phyloP scores from a whole-genome alignment of 92 coral and sea anemone genomes.

The Galaxea fascicularis region DNA sequence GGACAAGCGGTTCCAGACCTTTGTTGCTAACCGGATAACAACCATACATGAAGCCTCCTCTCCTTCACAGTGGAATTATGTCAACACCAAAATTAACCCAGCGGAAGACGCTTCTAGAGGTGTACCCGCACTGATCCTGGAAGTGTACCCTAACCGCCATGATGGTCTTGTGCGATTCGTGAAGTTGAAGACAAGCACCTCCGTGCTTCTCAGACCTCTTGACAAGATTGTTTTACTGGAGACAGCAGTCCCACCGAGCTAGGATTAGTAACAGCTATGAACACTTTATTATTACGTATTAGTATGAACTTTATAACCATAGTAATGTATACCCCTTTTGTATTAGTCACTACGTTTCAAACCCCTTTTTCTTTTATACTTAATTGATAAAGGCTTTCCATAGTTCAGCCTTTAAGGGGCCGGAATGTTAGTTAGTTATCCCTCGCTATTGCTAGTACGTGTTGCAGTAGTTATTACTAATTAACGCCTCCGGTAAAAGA shows the following conservation, averaged over 20 bases:
- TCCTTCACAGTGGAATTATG: slow-evolving; percentile 50
- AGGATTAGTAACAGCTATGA: too few species aligned
- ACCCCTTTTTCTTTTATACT: too few species aligned
- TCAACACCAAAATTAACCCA: slow-evolving; percentile 47
- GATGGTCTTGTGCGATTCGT: slow-evolving; percentile 62
- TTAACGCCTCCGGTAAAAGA: too few species aligned
- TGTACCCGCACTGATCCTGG: slow-evolving; percentile 45
- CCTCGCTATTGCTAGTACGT: too few species aligned
- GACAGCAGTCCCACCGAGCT: neutral
- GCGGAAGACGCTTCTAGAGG: slow-evolving; percentile 65
- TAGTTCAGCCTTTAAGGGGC: too few species aligned
- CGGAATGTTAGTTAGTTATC: too few species aligned
- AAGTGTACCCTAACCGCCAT: slow-evolving; percentile 36
- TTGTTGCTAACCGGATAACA: slow-evolving; percentile 44
- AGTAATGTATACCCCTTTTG: too few species aligned
- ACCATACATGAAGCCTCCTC: slow-evolving; percentile 51
- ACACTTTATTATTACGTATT: too few species aligned
- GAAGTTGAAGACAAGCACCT: slow-evolving; percentile 65
- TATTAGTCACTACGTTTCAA: too few species aligned
- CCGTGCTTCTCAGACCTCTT: slow-evolving; percentile 54
- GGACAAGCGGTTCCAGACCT: slow-evolving; percentile 44
- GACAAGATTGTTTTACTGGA: slow-evolving; percentile 63
- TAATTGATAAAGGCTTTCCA: too few species aligned
- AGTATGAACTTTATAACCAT: too few species aligned
- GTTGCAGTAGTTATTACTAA: too few species aligned